Evolutionary conservation across 2,113 vertebrate genomes (phyloP).

Genomic region (Gymnorhina tibicen): DNA sequence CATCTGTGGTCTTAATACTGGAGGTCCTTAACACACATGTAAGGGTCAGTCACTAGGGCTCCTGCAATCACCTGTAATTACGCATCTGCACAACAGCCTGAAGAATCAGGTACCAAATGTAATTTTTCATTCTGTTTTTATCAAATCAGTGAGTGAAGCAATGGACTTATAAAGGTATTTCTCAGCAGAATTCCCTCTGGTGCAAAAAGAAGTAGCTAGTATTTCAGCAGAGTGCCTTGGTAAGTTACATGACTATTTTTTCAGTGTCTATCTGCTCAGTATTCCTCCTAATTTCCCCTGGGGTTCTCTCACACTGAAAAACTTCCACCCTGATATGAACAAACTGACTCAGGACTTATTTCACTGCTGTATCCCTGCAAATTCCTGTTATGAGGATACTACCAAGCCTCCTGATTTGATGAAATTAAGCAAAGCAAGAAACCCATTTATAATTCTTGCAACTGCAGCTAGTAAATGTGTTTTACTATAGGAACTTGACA

Average conservation of each 20-base stretch:
- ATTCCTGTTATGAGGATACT: neutral
- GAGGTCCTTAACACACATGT: neutral
- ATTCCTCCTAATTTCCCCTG: constrained; percentile 40
- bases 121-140: neutral
- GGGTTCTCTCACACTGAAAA: neutral
- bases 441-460: neutral
- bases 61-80: neutral
- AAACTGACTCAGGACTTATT: neutral
- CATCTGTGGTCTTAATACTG: neutral
- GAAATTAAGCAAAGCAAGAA: constrained; percentile 5
- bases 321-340: neutral
- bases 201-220: neutral
- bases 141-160: neutral
- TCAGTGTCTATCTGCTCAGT: neutral
- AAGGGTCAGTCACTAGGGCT: neutral
- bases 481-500: neutral
- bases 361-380: neutral
- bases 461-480: neutral
- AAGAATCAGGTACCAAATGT: neutral
- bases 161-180: neutral
- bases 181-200: neutral
- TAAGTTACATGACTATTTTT: neutral
- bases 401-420: neutral
- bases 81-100: neutral
- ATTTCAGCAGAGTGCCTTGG: neutral